Conservation (phyloP, 2,888 invertebrate genomes). For the Danaus chrysippus region DNA sequence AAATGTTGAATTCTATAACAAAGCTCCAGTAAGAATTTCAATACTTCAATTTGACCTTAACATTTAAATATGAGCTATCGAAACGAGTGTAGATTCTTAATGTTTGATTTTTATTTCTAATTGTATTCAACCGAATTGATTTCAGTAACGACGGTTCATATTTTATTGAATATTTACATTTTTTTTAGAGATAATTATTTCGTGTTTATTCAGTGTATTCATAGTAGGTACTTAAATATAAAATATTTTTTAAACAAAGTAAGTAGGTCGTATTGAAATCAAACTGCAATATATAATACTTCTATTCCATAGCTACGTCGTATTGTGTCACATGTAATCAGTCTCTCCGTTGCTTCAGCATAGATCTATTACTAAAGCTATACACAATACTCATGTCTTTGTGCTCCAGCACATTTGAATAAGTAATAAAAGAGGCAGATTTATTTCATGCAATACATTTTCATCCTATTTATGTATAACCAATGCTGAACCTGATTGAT, state of each 20-base stretch:
- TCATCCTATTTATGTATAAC: not conserved
- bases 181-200: too few species aligned
- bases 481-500: not conserved
- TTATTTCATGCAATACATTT: not conserved
- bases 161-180: too few species aligned
- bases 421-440: constrained; percentile 4
- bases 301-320: not conserved
- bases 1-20: too few species aligned
- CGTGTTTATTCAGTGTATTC: not conserved
- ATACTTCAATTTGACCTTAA: too few species aligned
- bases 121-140: too few species aligned
- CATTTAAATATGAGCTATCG: too few species aligned
- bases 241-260: not conserved
- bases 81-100: too few species aligned
- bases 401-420: not conserved
- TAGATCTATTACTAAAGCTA: constrained; percentile 5
- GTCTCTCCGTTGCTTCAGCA: not conserved
- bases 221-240: not conserved
- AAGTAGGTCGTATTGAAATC: not conserved
- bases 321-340: constrained; percentile 5
- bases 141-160: too few species aligned
- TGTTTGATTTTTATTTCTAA: too few species aligned
- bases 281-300: not conserved
- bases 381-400: constrained; percentile 4
- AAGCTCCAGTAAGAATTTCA: too few species aligned